These are phyloP conservation scores for Solea solea DNA, from an alignment of 2,113 vertebrate genomes.

Conservation along the genomic window DNA sequence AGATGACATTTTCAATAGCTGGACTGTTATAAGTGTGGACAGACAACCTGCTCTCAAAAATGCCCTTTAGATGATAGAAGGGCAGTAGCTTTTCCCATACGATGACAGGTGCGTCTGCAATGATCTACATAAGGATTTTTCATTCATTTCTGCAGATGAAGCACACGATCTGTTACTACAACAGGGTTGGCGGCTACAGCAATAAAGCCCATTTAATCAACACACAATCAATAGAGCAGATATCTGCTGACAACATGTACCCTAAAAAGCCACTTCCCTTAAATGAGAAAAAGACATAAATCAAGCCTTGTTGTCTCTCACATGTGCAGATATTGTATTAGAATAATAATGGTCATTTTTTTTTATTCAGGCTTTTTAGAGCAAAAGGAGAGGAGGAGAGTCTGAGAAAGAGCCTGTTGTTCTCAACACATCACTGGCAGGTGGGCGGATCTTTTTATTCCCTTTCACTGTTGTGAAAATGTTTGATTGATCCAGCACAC, in stretches of 20 bases:
- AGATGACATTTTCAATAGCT: constrained; percentile 10
- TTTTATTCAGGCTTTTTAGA: no score
- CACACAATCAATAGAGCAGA: constrained; percentile 67
- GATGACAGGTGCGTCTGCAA: constrained; percentile 16
- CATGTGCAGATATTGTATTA: background rate
- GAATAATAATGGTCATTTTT: background rate
- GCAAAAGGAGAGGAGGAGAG: no score
- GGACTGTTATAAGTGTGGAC: constrained; percentile 29
- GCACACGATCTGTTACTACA: constrained; percentile 2
- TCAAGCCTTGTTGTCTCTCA: constrained; percentile 14
- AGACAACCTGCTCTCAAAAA: constrained; percentile 48
- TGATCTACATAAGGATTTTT: constrained; percentile 13
- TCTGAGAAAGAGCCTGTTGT: no score
- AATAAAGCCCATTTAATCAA: constrained; percentile 58
- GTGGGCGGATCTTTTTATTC: no score
- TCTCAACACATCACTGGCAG: no score
- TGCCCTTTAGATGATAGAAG: constrained; percentile 56
- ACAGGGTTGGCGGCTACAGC: constrained; percentile 6
- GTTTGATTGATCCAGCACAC: no score
- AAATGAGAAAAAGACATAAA: constrained; percentile 54
- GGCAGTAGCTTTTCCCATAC: constrained; percentile 11
- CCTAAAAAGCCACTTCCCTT: constrained; percentile 67
- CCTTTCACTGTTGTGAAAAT: no score
- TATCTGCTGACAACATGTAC: constrained; percentile 50
- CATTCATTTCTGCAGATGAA: constrained; percentile 22